A percentile compares a stretch with the other conserved stretches of the same genome.
Conservation (phyloP, 1,140 invertebrate species). For the Procambarus clarkii region DNA sequence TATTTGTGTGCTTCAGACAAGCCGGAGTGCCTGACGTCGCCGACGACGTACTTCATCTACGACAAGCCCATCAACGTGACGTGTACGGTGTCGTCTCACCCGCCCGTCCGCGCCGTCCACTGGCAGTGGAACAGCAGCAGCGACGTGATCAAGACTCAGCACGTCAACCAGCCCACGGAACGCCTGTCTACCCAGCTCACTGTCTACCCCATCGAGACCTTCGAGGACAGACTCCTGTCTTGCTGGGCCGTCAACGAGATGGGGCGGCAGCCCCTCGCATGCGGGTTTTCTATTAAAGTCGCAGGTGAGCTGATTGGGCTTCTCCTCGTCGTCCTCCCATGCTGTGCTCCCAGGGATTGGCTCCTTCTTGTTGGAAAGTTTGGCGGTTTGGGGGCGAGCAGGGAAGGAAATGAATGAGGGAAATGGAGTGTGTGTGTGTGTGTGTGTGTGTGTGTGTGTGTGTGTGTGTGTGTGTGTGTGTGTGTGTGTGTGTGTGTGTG, state of each 20-base stretch:
- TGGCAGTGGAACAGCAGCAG: constrained; percentile 43
- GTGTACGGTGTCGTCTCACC: constrained; percentile 35
- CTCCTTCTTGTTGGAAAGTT: too few species aligned
- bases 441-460: too few species aligned
- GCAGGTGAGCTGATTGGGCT: constrained; percentile 13
- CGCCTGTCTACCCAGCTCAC: too few species aligned
- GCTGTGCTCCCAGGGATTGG: too few species aligned
- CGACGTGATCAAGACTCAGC: too few species aligned
- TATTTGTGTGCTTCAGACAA: not conserved
- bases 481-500: too few species aligned
- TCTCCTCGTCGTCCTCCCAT: too few species aligned
- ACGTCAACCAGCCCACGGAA: too few species aligned
- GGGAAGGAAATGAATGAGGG: too few species aligned
- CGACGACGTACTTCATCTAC: constrained; percentile 47
- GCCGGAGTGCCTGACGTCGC: constrained; percentile 30
- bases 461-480: too few species aligned
- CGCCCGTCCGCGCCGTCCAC: constrained; percentile 7
- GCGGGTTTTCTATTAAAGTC: constrained; percentile 47
- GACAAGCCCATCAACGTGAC: constrained; percentile 44
- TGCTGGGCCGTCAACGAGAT: constrained; percentile 43
- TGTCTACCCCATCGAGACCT: not conserved
- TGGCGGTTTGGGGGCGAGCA: too few species aligned
- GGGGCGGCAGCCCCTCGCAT: constrained; percentile 22
- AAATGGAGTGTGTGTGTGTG: too few species aligned
- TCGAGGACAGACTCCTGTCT: constrained; percentile 7